Conservation (phyloP, 1,140 invertebrate species). For the Caenorhabditis briggsae region DNA sequence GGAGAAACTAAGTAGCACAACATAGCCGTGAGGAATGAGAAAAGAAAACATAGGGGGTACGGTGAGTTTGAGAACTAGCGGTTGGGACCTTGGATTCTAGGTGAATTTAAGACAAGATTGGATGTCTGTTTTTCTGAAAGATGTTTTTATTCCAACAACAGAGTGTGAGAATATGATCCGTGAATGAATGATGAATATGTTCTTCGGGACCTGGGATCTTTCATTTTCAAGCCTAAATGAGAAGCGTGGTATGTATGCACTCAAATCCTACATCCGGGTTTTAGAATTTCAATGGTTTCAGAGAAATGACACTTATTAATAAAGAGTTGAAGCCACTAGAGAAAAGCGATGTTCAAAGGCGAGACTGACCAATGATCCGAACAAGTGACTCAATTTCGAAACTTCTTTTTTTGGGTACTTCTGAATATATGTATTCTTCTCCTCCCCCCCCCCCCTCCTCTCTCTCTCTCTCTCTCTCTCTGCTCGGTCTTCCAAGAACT, state of each 20-base stretch:
- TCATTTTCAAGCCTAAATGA: neutral
- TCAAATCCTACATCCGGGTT: conserved; percentile 25
- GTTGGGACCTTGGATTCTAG: neutral
- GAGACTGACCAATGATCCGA: neutral
- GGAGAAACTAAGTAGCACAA: neutral
- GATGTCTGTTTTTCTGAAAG: neutral
- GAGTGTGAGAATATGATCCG: neutral
- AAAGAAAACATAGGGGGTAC: conserved; percentile 21
- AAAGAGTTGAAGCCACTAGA: neutral
- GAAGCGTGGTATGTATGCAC: neutral
- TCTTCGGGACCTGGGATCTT: neutral
- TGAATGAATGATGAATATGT: conserved; percentile 25
- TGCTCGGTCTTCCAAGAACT: neutral
- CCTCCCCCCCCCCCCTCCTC: no score
- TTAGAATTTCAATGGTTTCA: neutral
- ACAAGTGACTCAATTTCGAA: neutral
- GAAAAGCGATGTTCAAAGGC: neutral
- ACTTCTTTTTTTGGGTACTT: neutral
- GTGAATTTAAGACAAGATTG: neutral
- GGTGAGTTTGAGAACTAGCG: conserved; percentile 10
- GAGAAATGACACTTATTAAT: neutral
- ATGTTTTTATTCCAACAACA: neutral
- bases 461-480: no score
- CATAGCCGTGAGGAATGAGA: neutral
- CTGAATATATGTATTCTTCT: neutral